phyloP scores from a whole-genome alignment of 2,113 vertebrate genomes.

The Sorex araneus region DNA sequence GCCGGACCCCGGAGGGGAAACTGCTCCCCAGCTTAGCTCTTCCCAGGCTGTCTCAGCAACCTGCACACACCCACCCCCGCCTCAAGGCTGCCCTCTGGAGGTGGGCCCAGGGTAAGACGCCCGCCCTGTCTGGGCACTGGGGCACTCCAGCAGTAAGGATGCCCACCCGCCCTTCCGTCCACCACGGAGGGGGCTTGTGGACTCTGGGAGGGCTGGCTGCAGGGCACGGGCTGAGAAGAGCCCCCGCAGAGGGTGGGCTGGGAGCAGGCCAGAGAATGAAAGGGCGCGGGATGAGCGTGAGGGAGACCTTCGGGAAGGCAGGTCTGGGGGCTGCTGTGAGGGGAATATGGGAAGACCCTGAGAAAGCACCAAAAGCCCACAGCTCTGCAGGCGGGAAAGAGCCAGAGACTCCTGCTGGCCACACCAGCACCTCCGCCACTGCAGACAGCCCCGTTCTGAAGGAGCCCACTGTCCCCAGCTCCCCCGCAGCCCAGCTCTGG shows the following conservation, averaged over 20 bases:
- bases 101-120: not conserved
- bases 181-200: not conserved
- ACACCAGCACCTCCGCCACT: not conserved
- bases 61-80: not conserved
- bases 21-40: not conserved
- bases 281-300: not conserved
- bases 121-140: not conserved
- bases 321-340: not conserved
- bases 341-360: not conserved
- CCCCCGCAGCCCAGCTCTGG: not conserved
- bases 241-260: too few species aligned
- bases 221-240: not conserved
- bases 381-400: not conserved
- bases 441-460: not conserved
- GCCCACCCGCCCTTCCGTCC: not conserved
- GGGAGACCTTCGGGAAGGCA: not conserved
- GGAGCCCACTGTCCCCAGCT: not conserved
- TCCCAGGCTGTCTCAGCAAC: not conserved
- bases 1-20: not conserved
- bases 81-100: not conserved
- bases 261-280: not conserved
- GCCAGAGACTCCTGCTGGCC: not conserved
- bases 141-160: not conserved
- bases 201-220: not conserved
- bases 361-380: constrained; percentile 64